Base-by-base conservation (phyloP, 2,113 vertebrate species). In the Pedionomus torquatus region DNA sequence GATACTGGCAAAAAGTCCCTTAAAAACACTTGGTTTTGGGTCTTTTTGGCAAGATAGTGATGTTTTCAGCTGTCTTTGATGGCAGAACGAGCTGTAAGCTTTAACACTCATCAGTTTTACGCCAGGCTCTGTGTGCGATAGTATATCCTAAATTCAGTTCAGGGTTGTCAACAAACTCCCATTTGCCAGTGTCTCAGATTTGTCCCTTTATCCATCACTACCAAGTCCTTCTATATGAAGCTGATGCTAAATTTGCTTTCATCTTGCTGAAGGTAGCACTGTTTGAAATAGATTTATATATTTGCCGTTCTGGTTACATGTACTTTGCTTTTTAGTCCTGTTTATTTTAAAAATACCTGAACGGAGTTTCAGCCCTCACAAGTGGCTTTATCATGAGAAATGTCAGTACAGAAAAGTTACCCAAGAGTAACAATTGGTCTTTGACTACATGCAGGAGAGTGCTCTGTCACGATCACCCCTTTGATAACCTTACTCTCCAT, bases 341-440 rank as follows among this genome's bases (percentile, higher is more conserved):
- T 33, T 95, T 78, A 17, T 83, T 68, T 41, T 26, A 65, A 81
- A 85, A 87, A 44, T 49, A 69, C 35, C 37, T 76, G 10, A 24
- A 17, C 11, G n/a, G 64, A 54, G 35, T 87, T 87, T 93, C 7
- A 5, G 25, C 44, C 39, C 58, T 82, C 17, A 35, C 28, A 91
- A 81, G 28, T 55, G 37, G 12, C 77, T 95, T 71, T 87, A 35
- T 95, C 3, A 3, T 79, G 28, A 80, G 83, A 82, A 90, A 57
- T 33, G 30, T 69, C 20, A 4, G 8, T 65, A 25, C 11, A 52
- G n/a, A 84, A 72, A 49, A 91, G 57, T 65, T 79, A 37, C 60
- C 52, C 39, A 30, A n/a, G 57, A 95, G 52, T 91, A 91, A 91
- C 93, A 95, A 78, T 82, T 72, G 57, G 25, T 82, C 94, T 95